A percentile compares a stretch with the other conserved stretches of the same genome.
phyloP scores from a whole-genome alignment of 2,113 vertebrate genomes.

The Castor canadensis region DNA sequence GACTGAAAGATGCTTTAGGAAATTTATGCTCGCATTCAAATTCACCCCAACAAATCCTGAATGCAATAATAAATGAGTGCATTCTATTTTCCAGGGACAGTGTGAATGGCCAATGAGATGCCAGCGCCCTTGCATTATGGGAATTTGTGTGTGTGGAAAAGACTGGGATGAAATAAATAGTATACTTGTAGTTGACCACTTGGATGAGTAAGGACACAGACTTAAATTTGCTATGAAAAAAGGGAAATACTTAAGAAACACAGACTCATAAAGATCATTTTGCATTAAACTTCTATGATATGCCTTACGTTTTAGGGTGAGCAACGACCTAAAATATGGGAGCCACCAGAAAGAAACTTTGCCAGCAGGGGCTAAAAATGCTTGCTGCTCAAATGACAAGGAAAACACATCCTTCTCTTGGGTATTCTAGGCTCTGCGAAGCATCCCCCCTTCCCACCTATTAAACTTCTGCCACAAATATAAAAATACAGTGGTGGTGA shows the following conservation, averaged over 20 bases:
- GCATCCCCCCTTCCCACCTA: neutral
- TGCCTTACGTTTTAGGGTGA: neutral
- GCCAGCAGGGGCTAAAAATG: neutral
- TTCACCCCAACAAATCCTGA: neutral
- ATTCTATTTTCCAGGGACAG: neutral
- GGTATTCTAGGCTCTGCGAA: constrained; percentile 6
- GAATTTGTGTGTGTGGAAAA: neutral
- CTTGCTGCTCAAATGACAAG: constrained; percentile 35
- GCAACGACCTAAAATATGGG: neutral
- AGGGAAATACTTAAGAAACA: neutral
- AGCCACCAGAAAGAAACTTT: neutral
- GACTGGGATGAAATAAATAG: neutral
- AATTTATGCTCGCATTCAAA: neutral
- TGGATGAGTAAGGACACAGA: neutral
- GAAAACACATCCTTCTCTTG: constrained; percentile 50
- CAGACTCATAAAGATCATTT: neutral
- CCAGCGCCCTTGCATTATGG: neutral
- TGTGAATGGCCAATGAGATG: too few species aligned
- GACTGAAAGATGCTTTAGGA: neutral
- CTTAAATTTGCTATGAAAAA: neutral
- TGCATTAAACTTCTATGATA: neutral
- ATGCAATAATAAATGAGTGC: neutral
- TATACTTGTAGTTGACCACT: neutral
- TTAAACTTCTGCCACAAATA: constrained; percentile 41
- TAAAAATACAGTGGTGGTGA: constrained; percentile 55